phyloP scores from a whole-genome alignment of 2,113 vertebrate genomes.

The Platichthys flesus region DNA sequence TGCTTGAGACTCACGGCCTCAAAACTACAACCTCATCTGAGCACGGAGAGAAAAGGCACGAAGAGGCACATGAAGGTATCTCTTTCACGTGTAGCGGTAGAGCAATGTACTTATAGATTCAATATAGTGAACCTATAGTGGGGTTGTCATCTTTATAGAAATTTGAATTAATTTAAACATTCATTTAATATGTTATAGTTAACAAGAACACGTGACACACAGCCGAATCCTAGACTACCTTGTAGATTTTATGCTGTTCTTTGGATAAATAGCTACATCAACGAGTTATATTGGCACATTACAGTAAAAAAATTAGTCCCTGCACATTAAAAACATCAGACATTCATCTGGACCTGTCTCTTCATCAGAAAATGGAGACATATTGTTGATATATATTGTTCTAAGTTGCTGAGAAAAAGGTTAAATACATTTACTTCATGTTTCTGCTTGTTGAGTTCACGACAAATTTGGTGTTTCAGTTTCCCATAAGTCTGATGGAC shows the following conservation, averaged over 20 bases:
- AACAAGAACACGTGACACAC: too few relatives aligned
- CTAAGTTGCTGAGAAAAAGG: neutral
- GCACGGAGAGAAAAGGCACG: neutral
- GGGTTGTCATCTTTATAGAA: too few relatives aligned
- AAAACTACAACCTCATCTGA: neutral
- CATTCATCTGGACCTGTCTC: too few relatives aligned
- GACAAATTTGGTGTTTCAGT: neutral
- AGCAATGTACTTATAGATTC: neutral
- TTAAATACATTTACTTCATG: neutral
- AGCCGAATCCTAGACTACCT: neutral
- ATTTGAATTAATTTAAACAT: too few relatives aligned
- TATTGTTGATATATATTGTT: too few relatives aligned
- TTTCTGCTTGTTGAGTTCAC: neutral
- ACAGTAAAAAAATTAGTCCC: too few relatives aligned
- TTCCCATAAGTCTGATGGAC: neutral
- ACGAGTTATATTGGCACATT: neutral
- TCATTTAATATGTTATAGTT: too few relatives aligned
- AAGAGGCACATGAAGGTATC: neutral
- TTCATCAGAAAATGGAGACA: too few relatives aligned
- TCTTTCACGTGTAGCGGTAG: neutral
- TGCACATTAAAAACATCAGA: too few relatives aligned
- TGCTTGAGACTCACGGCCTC: conserved; percentile 20
- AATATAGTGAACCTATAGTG: too few relatives aligned
- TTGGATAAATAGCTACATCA: neutral
- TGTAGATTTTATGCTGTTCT: neutral